A percentile compares a stretch with the other conserved stretches of the same genome.
phyloP scores from a whole-genome alignment of 2,888 invertebrate genomes.

The Drosophila hamatofila region DNA sequence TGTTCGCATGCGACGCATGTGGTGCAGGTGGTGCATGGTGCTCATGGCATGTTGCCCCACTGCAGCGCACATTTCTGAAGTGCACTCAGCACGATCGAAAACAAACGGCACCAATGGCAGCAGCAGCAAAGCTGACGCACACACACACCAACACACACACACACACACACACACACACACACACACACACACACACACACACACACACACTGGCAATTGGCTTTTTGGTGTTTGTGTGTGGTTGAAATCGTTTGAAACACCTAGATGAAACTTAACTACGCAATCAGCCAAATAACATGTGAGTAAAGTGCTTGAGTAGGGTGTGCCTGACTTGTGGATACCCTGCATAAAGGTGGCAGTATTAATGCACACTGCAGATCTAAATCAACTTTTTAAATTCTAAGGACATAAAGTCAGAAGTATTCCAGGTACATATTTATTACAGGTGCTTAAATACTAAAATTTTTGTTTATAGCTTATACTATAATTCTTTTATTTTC shows the following conservation, averaged over 20 bases:
- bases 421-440: no score
- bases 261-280: neutral
- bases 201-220: slow-evolving; percentile 12
- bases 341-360: neutral
- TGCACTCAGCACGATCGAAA: slow-evolving; percentile 36
- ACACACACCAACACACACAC: neutral
- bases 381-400: no score
- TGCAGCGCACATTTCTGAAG: slow-evolving; percentile 18
- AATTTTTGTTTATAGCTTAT: no score
- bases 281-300: slow-evolving; percentile 9
- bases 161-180: neutral
- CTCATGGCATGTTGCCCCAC: slow-evolving; percentile 4
- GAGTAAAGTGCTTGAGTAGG: neutral
- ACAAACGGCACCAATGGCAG: slow-evolving; percentile 36
- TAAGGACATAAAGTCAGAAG: no score
- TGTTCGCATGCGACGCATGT: slow-evolving; percentile 5
- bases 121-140: neutral
- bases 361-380: no score
- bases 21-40: slow-evolving; percentile 10
- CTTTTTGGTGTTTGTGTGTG: slow-evolving; percentile 3
- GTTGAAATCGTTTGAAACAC: slow-evolving; percentile 29
- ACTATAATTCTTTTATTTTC: no score
- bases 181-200: neutral
- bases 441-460: no score
- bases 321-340: neutral